These are phyloP conservation scores for Amorpha juglandis DNA, from an alignment of 2,888 invertebrate genomes.

Conservation along the genomic window DNA sequence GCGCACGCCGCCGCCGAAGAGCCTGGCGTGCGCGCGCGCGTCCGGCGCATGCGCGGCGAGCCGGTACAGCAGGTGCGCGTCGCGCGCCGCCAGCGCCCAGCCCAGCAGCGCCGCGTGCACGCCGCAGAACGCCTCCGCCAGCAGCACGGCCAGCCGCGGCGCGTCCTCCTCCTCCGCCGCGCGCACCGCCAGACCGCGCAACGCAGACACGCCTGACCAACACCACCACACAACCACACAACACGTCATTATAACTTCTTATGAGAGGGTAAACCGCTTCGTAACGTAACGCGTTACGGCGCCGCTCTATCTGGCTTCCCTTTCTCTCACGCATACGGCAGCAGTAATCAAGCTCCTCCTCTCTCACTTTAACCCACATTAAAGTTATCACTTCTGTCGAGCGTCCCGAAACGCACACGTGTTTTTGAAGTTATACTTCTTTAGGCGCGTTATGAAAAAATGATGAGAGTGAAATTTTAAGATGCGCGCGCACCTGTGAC, in stretches of 20 bases:
- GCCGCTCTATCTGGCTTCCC: no score
- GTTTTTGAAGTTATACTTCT: no score
- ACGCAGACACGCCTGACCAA: conserved; percentile 94
- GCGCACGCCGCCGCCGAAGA: conserved; percentile 96
- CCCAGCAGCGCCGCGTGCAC: conserved; percentile 96
- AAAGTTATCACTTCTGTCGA: no score
- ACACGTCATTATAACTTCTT: no score
- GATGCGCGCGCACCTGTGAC: no score
- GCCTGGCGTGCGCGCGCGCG: conserved; percentile 90
- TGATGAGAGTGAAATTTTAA: no score
- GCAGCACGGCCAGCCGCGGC: conserved; percentile 94
- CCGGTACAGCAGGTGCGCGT: conserved; percentile 95
- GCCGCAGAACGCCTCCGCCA: conserved; percentile 97
- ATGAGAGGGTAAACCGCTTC: not conserved
- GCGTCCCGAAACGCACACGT: no score
- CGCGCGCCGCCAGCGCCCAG: conserved; percentile 96
- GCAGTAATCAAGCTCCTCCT: no score
- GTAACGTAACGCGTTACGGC: no score
- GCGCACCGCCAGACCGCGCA: conserved; percentile 94
- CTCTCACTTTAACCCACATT: no score
- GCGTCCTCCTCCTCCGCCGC: conserved; percentile 98
- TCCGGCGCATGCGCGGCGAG: conserved; percentile 93
- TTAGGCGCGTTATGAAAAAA: no score
- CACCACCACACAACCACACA: not conserved
- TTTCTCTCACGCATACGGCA: no score